Conservation (phyloP, 2,113 vertebrate genomes). For the Ameiurus melas region DNA sequence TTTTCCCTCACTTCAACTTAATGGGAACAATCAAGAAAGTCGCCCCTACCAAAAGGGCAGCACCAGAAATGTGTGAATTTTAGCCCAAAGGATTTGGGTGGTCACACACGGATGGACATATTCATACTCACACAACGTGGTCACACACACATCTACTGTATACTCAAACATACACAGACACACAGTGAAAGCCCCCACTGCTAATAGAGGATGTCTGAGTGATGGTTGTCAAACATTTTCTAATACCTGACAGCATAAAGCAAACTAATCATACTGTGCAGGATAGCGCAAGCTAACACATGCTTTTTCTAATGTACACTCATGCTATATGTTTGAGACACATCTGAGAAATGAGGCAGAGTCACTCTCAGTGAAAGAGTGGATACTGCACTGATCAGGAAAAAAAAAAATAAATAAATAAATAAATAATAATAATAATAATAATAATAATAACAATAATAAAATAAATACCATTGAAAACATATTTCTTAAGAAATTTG, state of each 20-base stretch:
- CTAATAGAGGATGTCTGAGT: not conserved
- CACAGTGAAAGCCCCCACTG: not conserved
- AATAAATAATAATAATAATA: no score
- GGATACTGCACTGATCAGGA: not conserved
- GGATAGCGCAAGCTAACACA: not conserved
- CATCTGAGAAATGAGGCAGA: not conserved
- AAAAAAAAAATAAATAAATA: not conserved
- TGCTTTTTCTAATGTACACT: not conserved
- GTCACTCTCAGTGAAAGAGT: not conserved
- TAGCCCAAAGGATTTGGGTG: constrained; percentile 4
- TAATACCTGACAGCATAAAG: not conserved
- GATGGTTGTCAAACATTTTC: not conserved
- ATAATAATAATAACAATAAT: not conserved
- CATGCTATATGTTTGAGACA: not conserved
- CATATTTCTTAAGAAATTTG: not conserved
- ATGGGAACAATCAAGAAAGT: not conserved
- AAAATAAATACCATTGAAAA: not conserved
- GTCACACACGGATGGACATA: not conserved
- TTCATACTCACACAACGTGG: not conserved
- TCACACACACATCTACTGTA: not conserved
- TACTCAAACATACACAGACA: constrained; percentile 21
- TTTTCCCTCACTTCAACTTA: not conserved
- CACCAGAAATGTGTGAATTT: not conserved
- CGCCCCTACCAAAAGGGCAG: constrained; percentile 8
- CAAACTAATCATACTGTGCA: constrained; percentile 9